These are phyloP conservation scores for Poecile montanus DNA, from an alignment of 2,797 vertebrate genomes.

Conservation along the genomic window DNA sequence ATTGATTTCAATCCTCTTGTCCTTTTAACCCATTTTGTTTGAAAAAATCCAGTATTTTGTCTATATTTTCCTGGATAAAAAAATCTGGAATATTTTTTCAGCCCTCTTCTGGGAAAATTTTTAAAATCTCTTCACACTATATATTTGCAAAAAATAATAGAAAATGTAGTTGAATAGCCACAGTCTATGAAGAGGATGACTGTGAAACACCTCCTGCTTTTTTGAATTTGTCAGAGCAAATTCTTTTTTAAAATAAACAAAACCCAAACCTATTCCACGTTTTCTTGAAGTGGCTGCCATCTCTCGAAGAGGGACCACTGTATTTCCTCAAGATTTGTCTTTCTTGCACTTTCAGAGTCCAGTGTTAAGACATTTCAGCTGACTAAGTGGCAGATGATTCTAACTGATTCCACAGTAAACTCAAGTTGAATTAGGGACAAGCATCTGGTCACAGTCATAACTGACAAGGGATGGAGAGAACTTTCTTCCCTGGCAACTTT, in stretches of 20 bases:
- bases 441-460: accelerated
- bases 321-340: not conserved
- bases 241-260: not conserved
- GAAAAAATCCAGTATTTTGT: not conserved
- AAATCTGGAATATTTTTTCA: not conserved
- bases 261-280: not conserved
- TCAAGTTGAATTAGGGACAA: not conserved
- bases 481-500: not conserved
- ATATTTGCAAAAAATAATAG: not conserved
- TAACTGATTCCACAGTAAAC: not conserved
- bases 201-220: not conserved
- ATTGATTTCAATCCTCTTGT: not conserved
- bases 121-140: not conserved
- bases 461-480: not conserved
- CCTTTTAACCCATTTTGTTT: not conserved
- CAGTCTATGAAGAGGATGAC: not conserved
- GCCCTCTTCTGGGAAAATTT: not conserved
- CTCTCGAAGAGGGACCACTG: not conserved
- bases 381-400: not conserved
- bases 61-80: not conserved
- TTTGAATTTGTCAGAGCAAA: not conserved
- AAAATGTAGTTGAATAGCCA: not conserved
- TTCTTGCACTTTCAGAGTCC: not conserved
- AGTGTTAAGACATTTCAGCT: not conserved
- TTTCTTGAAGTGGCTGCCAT: not conserved